These are phyloP conservation scores for Ibidorhyncha struthersii DNA, from an alignment of 2,113 vertebrate genomes.

Conservation along the genomic window DNA sequence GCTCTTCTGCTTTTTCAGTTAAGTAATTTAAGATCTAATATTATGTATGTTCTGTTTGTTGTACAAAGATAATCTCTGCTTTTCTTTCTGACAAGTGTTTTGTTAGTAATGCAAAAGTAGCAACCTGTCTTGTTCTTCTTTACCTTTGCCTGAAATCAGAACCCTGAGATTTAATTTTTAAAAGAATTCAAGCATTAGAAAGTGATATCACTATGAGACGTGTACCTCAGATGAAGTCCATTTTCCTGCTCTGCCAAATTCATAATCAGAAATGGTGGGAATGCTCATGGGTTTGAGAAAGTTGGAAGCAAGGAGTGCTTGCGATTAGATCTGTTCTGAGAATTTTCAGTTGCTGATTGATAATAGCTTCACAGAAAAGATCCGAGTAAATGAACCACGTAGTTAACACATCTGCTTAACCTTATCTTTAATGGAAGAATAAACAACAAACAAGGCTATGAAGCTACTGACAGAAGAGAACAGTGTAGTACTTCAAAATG, in stretches of 20 bases:
- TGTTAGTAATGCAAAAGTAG: neutral
- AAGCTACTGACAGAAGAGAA: neutral
- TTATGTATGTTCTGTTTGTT: neutral
- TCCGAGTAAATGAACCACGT: neutral
- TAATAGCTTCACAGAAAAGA: neutral
- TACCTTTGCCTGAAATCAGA: neutral
- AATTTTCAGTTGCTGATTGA: neutral
- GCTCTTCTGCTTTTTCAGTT: neutral
- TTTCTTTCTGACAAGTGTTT: neutral
- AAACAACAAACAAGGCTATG: neutral
- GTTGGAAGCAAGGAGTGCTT: neutral
- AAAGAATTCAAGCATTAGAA: neutral
- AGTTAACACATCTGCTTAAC: neutral
- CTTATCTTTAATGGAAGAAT: neutral
- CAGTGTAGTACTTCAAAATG: neutral
- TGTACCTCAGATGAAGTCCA: neutral
- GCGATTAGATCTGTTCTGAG: neutral
- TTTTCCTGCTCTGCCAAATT: neutral
- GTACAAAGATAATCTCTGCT: neutral
- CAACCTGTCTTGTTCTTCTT: neutral
- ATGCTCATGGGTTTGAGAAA: neutral
- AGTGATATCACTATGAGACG: neutral
- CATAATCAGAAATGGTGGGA: neutral
- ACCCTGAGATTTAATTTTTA: neutral
- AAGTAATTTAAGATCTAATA: neutral